Evolutionary conservation across 2,113 vertebrate genomes (phyloP).

Genomic region (Tragelaphus buxtoni): DNA sequence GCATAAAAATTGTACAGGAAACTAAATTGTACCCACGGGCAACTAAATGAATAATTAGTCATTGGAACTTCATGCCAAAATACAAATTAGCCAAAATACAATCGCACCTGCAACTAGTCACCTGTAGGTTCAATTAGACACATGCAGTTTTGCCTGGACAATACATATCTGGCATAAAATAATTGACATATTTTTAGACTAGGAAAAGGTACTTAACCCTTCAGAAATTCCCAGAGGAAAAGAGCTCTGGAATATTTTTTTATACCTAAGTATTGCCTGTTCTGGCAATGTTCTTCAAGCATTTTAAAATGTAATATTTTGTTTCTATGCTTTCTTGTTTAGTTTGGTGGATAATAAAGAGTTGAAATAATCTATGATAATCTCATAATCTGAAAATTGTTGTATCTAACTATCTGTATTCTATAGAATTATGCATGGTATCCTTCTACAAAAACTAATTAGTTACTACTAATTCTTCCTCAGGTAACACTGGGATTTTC

Average conservation of each 20-base stretch:
- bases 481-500: neutral
- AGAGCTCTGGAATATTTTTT: neutral
- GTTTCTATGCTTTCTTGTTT: neutral
- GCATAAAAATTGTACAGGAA: conserved; percentile 12
- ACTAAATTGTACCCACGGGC: conserved; percentile 32
- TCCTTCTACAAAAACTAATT: neutral
- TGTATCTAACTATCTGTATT: neutral
- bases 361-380: neutral
- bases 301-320: neutral
- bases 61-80: conserved; percentile 5
- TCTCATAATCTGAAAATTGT: neutral
- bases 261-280: neutral
- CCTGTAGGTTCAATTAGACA: conserved; percentile 50
- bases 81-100: conserved; percentile 38
- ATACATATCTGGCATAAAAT: conserved; percentile 1
- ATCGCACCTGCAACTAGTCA: conserved; percentile 36
- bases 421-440: neutral
- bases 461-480: neutral
- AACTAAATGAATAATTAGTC: conserved; percentile 52
- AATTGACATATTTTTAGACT: neutral
- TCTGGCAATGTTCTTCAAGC: neutral
- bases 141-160: neutral
- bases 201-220: neutral
- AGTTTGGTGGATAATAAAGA: neutral
- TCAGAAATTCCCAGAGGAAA: neutral